phyloP scores from a whole-genome alignment of 2,797 vertebrate species.

The Microctenopoma lineatum region DNA sequence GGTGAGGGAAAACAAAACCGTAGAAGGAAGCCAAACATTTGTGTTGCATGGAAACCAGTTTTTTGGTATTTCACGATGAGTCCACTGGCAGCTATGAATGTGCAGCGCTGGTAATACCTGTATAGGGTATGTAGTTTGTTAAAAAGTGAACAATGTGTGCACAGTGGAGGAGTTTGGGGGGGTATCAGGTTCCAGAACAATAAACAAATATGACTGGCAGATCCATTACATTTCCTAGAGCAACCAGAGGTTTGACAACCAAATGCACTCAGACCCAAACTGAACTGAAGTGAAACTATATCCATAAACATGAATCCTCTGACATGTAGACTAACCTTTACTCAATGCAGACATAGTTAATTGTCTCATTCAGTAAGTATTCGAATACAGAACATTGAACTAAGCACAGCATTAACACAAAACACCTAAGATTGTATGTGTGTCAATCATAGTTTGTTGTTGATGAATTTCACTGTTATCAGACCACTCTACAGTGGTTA shows the following conservation, averaged over 20 bases:
- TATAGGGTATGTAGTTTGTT: background rate
- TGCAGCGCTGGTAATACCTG: background rate
- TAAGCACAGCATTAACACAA: too few relatives aligned
- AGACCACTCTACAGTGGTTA: background rate
- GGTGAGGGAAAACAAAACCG: conserved; percentile 9
- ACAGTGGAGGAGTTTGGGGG: background rate
- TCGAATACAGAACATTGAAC: background rate
- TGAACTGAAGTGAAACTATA: too few relatives aligned
- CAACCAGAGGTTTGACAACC: background rate
- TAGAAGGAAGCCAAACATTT: background rate
- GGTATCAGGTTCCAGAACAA: background rate
- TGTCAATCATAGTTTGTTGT: background rate
- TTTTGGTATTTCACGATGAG: background rate
- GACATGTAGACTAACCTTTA: background rate
- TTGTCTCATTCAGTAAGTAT: background rate
- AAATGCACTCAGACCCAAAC: background rate
- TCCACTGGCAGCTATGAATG: conserved; percentile 2
- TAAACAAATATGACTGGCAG: background rate
- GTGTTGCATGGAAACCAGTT: conserved; percentile 4
- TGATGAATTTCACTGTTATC: background rate
- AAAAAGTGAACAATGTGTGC: conserved; percentile 5
- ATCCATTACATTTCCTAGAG: background rate
- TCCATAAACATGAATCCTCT: too few relatives aligned
- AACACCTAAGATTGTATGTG: too few relatives aligned
- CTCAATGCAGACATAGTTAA: background rate